Evolutionary conservation across 2,888 invertebrate species (phyloP), one percentile per base, ranked within the genome.

Genomic region (Torymus auratus): DNA sequence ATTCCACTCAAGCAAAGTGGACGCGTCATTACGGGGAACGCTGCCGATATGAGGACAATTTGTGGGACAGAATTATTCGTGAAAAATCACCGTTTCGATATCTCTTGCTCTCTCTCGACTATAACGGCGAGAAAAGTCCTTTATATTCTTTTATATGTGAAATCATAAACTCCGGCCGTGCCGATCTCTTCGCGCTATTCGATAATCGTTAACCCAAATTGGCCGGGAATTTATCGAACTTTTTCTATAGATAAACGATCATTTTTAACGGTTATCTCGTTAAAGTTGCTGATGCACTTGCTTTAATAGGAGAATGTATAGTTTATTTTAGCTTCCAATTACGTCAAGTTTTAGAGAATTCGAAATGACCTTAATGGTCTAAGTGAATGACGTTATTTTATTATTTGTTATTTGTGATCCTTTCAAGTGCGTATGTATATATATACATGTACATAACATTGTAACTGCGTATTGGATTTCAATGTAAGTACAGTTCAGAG

Each of bases 191-290:
- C 20, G n/a, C 41, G 41, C 41, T 69, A 62, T 69, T 70, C 70
- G 52, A 70, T 64, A 64, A 61, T 70, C 69, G 62, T 70, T 64
- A 64, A 77, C 56, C 55, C 15, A 50, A 69, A 76, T 76, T 69
- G 61, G 62, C 41, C 28, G 17, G 28, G 15, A 69, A 61, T 69
- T 76, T 60, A 76, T 76, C 55, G 61, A 55, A 75, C 53, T 52
- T 60, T 75, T 75, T 68, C 53, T 60, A 20, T 20, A 53, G 50
- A 52, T 61, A 76, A 68, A 60, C 60, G 15, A 50, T 23, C 13
- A 60, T 61, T 14, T 68, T 76, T 76, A 76, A 69, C 61, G 69
- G 15, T 20, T 41, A 41, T 41, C 60, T 17, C 50, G 52, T 55
- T 70, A 70, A 62, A 70, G 70, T 62, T 50, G 55, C 55, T n/a